Base-by-base conservation (phyloP, 2,797 vertebrate species). In the Melopsittacus undulatus region DNA sequence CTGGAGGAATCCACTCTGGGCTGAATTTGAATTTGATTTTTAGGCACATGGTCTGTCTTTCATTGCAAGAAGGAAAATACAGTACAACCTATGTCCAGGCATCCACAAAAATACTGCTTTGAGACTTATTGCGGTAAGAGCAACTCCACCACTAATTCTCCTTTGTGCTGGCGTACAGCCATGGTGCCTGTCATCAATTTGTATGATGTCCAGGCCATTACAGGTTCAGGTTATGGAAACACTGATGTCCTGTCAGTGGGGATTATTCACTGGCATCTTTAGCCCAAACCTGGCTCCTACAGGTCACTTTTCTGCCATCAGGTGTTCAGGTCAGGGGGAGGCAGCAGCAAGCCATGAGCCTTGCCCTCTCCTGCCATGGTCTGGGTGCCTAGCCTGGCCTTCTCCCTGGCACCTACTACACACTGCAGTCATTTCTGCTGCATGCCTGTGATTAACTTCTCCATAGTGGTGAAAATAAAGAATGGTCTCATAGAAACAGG, bases 21-120 rank as follows among this genome's bases (percentile, higher is more conserved):
- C 61, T 78, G 87, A 95, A 66, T 83, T 90, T 76, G 30, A 24
- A 42, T 43, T 76, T 90, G 92, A 68, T 68, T 94, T 95, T 95
- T 86, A 90, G 59, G 79, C 59, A 67, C 63, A 84, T 0, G 34
- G 14, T 63, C 66, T 49, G 43, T 59, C 80, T 63, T 84, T 87
- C 72, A 54, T 27, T 64, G 70, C 63, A 86, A 87, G 46, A 76
- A 49, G 40, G 45, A 78, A 90, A 86, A 18, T 69, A 68, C 22
- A 8, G 2, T 70, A 32, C 49, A 68, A n/a, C 49, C 23, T 42
- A 8, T 46, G 22, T 67, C 45, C 45, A 67, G 51, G 16, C 32
- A 82, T 16, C 40, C 76, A 63, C 74, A 80, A 49, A 85, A 56
- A 29, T 29, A 69, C 30, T 63, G 20, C 45, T 75, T 74, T 68